Evolutionary conservation across 2,113 vertebrate genomes (phyloP).

Genomic region (Ivindomyrus marchei): DNA sequence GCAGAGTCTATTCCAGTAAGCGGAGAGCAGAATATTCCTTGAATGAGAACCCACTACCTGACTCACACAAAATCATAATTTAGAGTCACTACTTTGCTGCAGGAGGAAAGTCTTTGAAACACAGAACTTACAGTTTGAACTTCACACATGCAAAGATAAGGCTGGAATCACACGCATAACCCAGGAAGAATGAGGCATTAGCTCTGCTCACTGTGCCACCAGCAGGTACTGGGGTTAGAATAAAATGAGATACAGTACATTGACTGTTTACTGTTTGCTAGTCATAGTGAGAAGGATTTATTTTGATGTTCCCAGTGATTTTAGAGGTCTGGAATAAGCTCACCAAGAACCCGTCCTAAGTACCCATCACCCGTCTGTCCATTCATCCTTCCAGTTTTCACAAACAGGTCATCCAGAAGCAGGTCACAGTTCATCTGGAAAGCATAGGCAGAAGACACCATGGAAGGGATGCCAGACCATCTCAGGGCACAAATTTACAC

Average conservation of each 20-base stretch:
- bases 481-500: not conserved
- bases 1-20: not conserved
- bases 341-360: not conserved
- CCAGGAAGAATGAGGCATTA: not conserved
- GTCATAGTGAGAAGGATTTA: not conserved
- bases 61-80: not conserved
- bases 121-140: not conserved
- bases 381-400: not conserved
- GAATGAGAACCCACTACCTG: not conserved
- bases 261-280: not conserved
- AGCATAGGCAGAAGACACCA: not conserved
- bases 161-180: not conserved
- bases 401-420: not conserved
- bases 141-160: not conserved
- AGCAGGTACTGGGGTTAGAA: not conserved
- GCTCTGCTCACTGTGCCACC: not conserved
- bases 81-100: not conserved
- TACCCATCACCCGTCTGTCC: not conserved
- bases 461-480: not conserved
- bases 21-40: not conserved
- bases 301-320: not conserved
- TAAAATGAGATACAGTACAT: not conserved
- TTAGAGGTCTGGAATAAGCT: not conserved
- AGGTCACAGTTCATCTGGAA: not conserved
- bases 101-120: not conserved